phyloP scores from a whole-genome alignment of 2,888 invertebrate species.

The Nemoura dubitans region DNA sequence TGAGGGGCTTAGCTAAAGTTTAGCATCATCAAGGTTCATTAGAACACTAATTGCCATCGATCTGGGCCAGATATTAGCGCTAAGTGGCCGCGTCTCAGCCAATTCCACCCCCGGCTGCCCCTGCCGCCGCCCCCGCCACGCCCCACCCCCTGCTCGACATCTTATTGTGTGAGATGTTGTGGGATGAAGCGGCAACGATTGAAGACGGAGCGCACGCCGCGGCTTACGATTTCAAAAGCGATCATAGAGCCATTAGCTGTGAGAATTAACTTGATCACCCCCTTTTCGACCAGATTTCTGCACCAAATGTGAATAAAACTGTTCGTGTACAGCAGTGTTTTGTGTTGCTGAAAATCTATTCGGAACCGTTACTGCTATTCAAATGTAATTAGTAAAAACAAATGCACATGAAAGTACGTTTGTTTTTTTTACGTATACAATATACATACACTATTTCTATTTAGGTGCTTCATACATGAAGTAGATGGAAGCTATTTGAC shows the following conservation, averaged over 20 bases:
- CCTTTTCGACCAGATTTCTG: not conserved
- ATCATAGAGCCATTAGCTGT: not conserved
- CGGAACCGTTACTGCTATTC: too few species aligned
- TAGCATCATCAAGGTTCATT: constrained; percentile 34
- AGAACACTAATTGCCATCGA: constrained; percentile 38
- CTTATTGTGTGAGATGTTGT: constrained; percentile 12
- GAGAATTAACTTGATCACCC: not conserved
- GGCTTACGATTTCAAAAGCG: not conserved
- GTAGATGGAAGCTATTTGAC: not conserved
- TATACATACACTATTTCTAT: too few species aligned
- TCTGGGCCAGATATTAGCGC: constrained; percentile 24
- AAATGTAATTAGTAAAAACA: too few species aligned
- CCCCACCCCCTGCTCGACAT: too few species aligned
- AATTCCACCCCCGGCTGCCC: not conserved
- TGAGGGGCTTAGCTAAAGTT: constrained; percentile 34
- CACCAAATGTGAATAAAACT: not conserved
- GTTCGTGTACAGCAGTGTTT: not conserved
- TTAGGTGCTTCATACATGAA: too few species aligned
- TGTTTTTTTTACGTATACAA: too few species aligned
- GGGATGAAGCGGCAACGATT: not conserved
- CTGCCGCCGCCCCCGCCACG: too few species aligned
- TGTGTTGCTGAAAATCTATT: too few species aligned
- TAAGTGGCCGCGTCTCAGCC: constrained; percentile 24
- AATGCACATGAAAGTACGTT: too few species aligned
- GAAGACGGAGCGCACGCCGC: not conserved